Percentiles rank a stretch among this genome's conserved stretches.
Evolutionary conservation across 2,888 invertebrate species (phyloP).

Genomic region (Lasius platythorax): DNA sequence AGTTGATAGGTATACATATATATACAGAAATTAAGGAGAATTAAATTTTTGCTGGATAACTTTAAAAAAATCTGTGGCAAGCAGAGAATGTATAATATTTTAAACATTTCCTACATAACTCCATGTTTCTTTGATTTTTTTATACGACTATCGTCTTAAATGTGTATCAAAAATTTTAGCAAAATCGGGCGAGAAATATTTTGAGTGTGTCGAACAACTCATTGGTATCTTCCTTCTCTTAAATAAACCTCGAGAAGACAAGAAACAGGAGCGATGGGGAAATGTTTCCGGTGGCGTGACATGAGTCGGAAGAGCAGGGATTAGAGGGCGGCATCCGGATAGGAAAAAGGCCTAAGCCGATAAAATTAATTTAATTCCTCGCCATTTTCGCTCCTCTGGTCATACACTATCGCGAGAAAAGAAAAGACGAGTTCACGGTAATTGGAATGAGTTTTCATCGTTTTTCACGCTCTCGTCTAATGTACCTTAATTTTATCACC

Average conservation of each 20-base stretch:
- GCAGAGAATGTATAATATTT: neutral
- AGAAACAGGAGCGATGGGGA: slow-evolving; percentile 51
- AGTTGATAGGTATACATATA: neutral
- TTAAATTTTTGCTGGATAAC: neutral
- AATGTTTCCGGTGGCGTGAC: slow-evolving; percentile 63
- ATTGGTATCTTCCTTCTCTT: neutral
- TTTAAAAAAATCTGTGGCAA: neutral
- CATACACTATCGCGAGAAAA: slow-evolving; percentile 32
- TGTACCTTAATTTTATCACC: slow-evolving; percentile 39
- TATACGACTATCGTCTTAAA: neutral
- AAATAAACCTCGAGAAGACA: slow-evolving; percentile 12
- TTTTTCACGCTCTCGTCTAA: slow-evolving; percentile 21
- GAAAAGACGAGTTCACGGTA: slow-evolving; percentile 35
- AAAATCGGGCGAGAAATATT: neutral
- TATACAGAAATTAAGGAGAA: neutral
- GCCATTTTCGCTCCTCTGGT: slow-evolving; percentile 64
- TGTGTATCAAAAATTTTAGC: slow-evolving; percentile 3
- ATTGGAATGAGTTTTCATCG: slow-evolving; percentile 31
- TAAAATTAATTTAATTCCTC: slow-evolving; percentile 80
- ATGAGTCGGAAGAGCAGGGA: slow-evolving; percentile 65
- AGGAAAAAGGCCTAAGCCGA: slow-evolving; percentile 70
- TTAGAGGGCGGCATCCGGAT: slow-evolving; percentile 53
- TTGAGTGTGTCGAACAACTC: neutral
- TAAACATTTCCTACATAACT: neutral
- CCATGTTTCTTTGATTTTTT: neutral